phyloP scores from a whole-genome alignment of 2,888 invertebrate genomes.

The Dendrolimus pini region DNA sequence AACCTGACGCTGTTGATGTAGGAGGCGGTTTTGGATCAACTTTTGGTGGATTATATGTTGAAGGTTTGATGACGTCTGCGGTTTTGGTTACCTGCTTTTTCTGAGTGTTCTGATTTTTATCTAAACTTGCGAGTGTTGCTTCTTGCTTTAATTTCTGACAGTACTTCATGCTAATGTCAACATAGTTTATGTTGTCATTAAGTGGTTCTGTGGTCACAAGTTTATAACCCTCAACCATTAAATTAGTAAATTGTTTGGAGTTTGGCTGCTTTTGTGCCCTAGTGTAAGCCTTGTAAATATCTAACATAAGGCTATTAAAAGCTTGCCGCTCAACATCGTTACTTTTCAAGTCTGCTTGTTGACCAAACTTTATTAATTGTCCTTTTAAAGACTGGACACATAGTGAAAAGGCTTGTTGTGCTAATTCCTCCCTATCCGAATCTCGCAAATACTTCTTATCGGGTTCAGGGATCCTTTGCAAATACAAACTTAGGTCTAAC shows the following conservation, averaged over 20 bases:
- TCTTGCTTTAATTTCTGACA: conserved; percentile 79
- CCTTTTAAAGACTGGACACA: conserved; percentile 83
- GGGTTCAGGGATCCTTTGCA: conserved; percentile 87
- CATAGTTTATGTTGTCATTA: conserved; percentile 77
- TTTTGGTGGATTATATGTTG: conserved; percentile 24
- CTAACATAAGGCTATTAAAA: conserved; percentile 68
- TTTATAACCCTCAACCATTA: conserved; percentile 84
- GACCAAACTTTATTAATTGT: conserved; percentile 73
- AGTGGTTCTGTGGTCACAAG: conserved; percentile 78
- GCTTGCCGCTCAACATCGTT: conserved; percentile 67
- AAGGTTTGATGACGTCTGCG: conserved; percentile 29
- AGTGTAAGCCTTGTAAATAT: conserved; percentile 82
- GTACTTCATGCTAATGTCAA: conserved; percentile 83
- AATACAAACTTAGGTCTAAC: conserved; percentile 85
- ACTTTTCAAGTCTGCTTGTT: conserved; percentile 61
- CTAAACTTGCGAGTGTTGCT: conserved; percentile 52
- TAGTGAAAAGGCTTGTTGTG: conserved; percentile 85
- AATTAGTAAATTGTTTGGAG: conserved; percentile 77
- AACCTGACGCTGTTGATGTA: conserved; percentile 17
- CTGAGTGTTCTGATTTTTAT: conserved; percentile 51
- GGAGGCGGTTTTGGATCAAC: conserved; percentile 29
- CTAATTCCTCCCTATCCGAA: conserved; percentile 87
- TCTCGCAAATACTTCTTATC: conserved; percentile 94
- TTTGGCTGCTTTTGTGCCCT: conserved; percentile 79
- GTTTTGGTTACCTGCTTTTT: conserved; percentile 50